A percentile compares a stretch with the other conserved stretches of the same genome.
phyloP scores from a whole-genome alignment of 2,113 vertebrate genomes.

The Andinoacara biseriatus region DNA sequence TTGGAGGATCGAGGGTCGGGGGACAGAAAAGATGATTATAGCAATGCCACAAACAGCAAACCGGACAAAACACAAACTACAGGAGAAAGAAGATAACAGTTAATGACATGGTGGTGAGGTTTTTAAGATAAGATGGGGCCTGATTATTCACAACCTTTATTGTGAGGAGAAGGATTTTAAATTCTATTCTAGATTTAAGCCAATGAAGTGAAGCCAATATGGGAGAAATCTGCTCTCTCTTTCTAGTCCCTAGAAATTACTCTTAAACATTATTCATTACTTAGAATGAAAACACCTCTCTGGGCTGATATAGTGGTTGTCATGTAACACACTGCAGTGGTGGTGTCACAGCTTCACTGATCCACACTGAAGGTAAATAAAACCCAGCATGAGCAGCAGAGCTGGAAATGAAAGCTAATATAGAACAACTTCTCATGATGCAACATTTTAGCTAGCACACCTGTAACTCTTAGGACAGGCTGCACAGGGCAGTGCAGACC shows the following conservation, averaged over 20 bases:
- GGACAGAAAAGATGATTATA: not conserved
- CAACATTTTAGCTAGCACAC: not conserved
- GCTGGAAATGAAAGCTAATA: rapidly evolving
- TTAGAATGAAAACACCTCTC: too few relatives aligned
- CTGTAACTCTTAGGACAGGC: too few relatives aligned
- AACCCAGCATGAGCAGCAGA: not conserved
- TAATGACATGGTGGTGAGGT: not conserved
- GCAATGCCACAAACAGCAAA: not conserved
- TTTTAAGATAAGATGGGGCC: too few relatives aligned
- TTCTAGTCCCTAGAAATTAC: not conserved
- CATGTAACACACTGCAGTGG: not conserved
- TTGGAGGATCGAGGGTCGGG: too few relatives aligned
- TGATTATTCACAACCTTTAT: not conserved
- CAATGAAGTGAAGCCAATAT: not conserved
- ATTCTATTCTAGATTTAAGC: not conserved
- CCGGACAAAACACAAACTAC: not conserved
- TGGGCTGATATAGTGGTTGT: not conserved
- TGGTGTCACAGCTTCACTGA: not conserved
- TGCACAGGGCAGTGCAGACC: too few relatives aligned
- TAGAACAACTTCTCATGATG: not conserved
- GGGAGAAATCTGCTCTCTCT: not conserved
- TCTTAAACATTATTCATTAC: not conserved
- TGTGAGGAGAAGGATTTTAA: not conserved
- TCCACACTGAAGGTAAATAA: not conserved
- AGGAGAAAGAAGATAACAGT: not conserved